phyloP scores from a whole-genome alignment of 2,888 invertebrate genomes.

The Sphinx pinastri region DNA sequence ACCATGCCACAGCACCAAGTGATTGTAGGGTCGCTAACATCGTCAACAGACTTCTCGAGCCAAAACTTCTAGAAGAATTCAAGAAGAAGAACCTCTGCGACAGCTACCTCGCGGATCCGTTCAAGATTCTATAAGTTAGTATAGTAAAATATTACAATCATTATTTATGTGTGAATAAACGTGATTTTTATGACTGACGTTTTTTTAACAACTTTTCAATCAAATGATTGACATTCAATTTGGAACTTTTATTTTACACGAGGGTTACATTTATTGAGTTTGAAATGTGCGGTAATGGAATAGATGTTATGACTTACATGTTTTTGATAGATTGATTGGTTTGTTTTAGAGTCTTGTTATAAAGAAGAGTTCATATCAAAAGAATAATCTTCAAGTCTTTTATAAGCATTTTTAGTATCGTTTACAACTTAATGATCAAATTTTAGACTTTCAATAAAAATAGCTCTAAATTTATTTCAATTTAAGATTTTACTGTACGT shows the following conservation, averaged over 20 bases:
- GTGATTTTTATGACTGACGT: background rate
- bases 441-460: too few species aligned
- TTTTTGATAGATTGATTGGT: background rate
- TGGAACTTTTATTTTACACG: background rate
- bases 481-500: too few species aligned
- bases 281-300: background rate
- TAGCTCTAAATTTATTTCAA: too few species aligned
- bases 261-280: background rate
- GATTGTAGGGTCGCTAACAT: constrained; percentile 56
- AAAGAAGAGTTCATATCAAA: background rate
- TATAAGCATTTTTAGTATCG: too few species aligned
- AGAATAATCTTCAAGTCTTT: too few species aligned
- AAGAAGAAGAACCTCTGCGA: constrained; percentile 50
- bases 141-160: constrained; percentile 35
- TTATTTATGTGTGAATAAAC: constrained; percentile 30
- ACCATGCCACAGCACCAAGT: constrained; percentile 47
- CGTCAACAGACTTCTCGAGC: constrained; percentile 51
- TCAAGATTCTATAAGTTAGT: constrained; percentile 12
- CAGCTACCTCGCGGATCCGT: constrained; percentile 36
- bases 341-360: background rate
- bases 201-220: background rate
- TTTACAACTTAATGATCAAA: too few species aligned
- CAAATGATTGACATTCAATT: background rate
- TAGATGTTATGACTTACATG: background rate
- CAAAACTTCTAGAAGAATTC: constrained; percentile 45